A percentile compares a stretch with the other conserved stretches of the same genome.
These are phyloP conservation scores for Picus viridis DNA, from an alignment of 2,797 vertebrate species.

Conservation along the genomic window DNA sequence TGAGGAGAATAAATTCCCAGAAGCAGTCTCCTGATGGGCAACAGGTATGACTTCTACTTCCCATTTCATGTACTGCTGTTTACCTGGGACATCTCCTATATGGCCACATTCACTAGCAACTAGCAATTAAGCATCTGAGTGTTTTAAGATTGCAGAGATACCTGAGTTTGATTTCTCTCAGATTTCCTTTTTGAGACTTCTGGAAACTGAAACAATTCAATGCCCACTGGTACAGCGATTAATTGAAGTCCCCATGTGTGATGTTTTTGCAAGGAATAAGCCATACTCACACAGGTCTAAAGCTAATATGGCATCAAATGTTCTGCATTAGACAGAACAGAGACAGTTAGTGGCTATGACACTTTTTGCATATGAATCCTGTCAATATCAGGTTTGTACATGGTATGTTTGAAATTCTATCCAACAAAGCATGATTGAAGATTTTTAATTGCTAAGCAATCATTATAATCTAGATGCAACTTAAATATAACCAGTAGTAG, in stretches of 20 bases:
- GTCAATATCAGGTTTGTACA: not conserved
- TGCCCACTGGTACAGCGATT: not conserved
- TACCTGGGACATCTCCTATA: not conserved
- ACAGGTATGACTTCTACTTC: not conserved
- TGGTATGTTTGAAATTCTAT: not conserved
- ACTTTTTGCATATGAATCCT: not conserved
- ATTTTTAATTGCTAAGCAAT: not conserved
- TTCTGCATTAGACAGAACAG: not conserved
- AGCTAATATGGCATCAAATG: not conserved
- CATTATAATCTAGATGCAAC: not conserved
- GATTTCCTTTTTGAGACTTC: not conserved
- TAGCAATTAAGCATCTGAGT: not conserved
- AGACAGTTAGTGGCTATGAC: not conserved
- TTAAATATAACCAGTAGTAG: not conserved
- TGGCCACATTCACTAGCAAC: not conserved
- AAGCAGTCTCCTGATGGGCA: not conserved
- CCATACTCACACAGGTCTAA: fast-evolving
- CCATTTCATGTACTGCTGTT: not conserved
- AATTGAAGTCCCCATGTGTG: not conserved
- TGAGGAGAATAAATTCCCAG: not conserved
- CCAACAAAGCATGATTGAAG: not conserved
- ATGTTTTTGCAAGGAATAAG: not conserved
- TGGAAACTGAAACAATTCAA: not conserved
- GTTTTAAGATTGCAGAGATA: not conserved
- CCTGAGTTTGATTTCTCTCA: not conserved